Evolutionary conservation across 2,113 vertebrate species (phyloP), one percentile per base, ranked within the genome.

Genomic region (Craseonycteris thonglongyai): DNA sequence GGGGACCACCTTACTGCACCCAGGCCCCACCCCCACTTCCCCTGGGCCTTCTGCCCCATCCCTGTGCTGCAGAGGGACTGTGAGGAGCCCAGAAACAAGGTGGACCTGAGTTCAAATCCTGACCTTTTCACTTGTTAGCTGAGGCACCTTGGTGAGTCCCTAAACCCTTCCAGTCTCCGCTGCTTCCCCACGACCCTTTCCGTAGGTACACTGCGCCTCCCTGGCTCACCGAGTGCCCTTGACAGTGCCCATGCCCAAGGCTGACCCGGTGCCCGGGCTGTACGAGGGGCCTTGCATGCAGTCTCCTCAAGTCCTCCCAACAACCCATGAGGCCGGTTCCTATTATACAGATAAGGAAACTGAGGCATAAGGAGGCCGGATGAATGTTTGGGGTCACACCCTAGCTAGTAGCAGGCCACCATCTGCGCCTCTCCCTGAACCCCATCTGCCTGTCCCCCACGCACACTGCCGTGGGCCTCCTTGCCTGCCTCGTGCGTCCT

Each of bases 191-290:
- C 4, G 24, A 26, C 30, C 9, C 38, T 47, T n/a, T 42, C 88
- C n/a, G 68, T 61, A 30, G 49, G 58, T 1, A 2, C 0, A 0
- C 40, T 0, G 6, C 26, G 1, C 75, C 38, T 42, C 26, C 6
- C 49, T 0, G 0, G 18, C 30, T 65, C 45, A 4, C 0, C 0
- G 12, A 7, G 63, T 26, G 22, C 21, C 8, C 2, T 26, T 0
- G 22, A 22, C 19, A 14, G 10, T 3, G 61, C 26, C 51, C 35
- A 9, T 0, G 0, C 38, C 21, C 5, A 28, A 66, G 11, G 8
- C 51, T 2, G 35, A 28, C 12, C 68, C 72, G 2, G 8, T 2
- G 38, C 28, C 79, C 38, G 3, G 47, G 49, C 81, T 19, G 38
- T 14, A 28, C 4, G 26, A 2, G 33, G 45, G 83, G 4, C 40